Evolutionary conservation across 2,888 invertebrate genomes (phyloP).

Genomic region (Thumatha senex): DNA sequence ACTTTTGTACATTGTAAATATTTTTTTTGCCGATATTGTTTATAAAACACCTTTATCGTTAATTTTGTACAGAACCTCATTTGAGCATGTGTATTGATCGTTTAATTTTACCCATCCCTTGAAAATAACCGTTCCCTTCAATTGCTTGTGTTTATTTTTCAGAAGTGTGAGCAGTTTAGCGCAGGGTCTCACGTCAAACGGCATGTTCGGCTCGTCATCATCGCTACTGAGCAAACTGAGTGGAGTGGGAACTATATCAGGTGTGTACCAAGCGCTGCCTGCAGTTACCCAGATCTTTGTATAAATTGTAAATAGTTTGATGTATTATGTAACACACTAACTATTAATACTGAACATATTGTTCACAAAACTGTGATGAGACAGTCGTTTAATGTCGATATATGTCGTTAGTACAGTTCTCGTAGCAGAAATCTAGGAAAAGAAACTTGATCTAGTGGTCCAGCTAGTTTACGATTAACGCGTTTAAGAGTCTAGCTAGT

Average conservation of each 20-base stretch:
- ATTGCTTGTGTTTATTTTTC: constrained; percentile 62
- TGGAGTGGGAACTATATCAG: constrained; percentile 80
- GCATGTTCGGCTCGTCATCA: constrained; percentile 91
- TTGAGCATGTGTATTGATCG: constrained; percentile 53
- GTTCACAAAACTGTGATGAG: too few species aligned
- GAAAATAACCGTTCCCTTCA: constrained; percentile 42
- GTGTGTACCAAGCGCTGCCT: constrained; percentile 51
- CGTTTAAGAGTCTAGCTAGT: too few species aligned
- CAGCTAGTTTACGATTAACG: too few species aligned
- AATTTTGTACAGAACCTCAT: constrained; percentile 57
- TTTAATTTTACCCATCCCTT: constrained; percentile 29
- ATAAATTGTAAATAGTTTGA: constrained; percentile 31
- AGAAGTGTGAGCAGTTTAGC: constrained; percentile 81
- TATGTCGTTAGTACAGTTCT: too few species aligned
- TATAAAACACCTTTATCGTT: constrained; percentile 43
- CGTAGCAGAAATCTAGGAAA: too few species aligned
- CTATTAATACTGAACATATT: neutral
- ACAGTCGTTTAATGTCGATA: too few species aligned
- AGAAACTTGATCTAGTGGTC: too few species aligned
- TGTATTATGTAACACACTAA: constrained; percentile 18
- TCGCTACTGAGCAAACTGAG: constrained; percentile 83
- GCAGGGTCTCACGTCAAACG: constrained; percentile 86
- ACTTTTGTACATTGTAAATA: constrained; percentile 62
- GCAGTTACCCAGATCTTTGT: constrained; percentile 14
- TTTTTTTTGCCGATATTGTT: constrained; percentile 52